Conservation (phyloP, 2,797 vertebrate species). For the Bryconaethiops microstoma region DNA sequence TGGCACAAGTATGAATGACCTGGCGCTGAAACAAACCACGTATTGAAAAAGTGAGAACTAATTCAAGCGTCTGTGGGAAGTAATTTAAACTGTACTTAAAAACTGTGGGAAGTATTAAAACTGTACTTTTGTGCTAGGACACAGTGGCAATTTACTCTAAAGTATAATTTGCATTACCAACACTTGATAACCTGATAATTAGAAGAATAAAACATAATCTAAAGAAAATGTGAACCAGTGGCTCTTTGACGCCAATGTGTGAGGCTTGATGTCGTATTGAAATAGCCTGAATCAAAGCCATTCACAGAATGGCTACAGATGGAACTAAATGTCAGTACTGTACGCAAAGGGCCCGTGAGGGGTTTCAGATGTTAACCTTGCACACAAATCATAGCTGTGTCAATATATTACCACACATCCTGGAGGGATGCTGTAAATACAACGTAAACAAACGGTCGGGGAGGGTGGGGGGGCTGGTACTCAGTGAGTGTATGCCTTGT, state of each 20-base stretch:
- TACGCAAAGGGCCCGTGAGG: conserved; percentile 58
- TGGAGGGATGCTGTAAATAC: conserved; percentile 56
- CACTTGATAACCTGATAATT: not conserved
- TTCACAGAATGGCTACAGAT: conserved; percentile 73
- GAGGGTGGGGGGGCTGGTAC: conserved; percentile 32
- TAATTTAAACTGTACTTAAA: not conserved
- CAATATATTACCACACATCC: conserved; percentile 74
- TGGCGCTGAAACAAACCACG: conserved; percentile 7
- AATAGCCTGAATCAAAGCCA: conserved; percentile 77
- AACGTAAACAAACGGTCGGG: conserved; percentile 56
- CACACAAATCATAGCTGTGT: conserved; percentile 73
- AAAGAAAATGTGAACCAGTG: conserved; percentile 3
- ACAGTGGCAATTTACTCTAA: not conserved
- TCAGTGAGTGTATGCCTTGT: conserved; percentile 11
- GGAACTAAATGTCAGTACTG: conserved; percentile 74
- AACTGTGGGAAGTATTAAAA: too few relatives aligned
- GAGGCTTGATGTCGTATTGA: conserved; percentile 62
- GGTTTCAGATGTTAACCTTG: conserved; percentile 66
- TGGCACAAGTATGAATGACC: conserved; percentile 28
- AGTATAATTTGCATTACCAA: not conserved
- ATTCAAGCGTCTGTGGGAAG: not conserved
- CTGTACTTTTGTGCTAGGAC: too few relatives aligned
- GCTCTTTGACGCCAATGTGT: conserved; percentile 59
- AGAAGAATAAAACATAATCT: not conserved
- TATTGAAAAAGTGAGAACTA: not conserved